Evolutionary conservation across 2,888 invertebrate genomes (phyloP).

Genomic region (Luperina nickerlii): DNA sequence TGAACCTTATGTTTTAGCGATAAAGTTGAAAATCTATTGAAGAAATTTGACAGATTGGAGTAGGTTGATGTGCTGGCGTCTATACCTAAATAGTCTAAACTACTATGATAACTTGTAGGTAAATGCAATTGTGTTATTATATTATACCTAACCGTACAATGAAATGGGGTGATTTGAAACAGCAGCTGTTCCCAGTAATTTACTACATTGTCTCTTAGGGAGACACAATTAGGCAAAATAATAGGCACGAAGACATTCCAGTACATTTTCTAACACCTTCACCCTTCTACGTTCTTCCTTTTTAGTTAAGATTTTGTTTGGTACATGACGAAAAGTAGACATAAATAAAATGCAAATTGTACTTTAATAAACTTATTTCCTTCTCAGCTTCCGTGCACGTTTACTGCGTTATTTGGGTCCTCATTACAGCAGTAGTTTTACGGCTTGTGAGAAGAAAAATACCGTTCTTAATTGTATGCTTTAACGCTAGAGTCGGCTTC

Average conservation of each 20-base stretch:
- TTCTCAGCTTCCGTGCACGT: conserved; percentile 53
- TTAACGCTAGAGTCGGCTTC: conserved; percentile 55
- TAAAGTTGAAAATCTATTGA: too few relatives aligned
- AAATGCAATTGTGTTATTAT: conserved; percentile 26
- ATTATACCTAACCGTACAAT: conserved; percentile 11
- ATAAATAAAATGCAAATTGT: conserved; percentile 42
- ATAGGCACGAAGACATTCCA: conserved; percentile 24
- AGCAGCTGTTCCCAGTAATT: conserved; percentile 30
- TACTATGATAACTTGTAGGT: background rate
- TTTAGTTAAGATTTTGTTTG: background rate
- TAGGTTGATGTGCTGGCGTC: too few relatives aligned
- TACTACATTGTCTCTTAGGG: conserved; percentile 24
- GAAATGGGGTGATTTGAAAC: conserved; percentile 26
- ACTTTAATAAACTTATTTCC: conserved; percentile 47
- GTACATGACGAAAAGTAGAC: conserved; percentile 17
- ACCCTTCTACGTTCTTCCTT: too few relatives aligned
- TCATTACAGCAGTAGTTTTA: conserved; percentile 55
- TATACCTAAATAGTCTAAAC: background rate
- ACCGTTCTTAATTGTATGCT: conserved; percentile 53
- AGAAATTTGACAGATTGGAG: too few relatives aligned
- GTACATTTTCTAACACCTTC: conserved; percentile 20
- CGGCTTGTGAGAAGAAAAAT: conserved; percentile 57
- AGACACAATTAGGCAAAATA: conserved; percentile 41
- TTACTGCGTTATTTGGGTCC: conserved; percentile 60
- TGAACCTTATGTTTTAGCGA: too few relatives aligned